Percentiles rank a stretch among this genome's conserved stretches.
Conservation (phyloP, 1,140 invertebrate genomes). For the Aphelenchoides besseyi region DNA sequence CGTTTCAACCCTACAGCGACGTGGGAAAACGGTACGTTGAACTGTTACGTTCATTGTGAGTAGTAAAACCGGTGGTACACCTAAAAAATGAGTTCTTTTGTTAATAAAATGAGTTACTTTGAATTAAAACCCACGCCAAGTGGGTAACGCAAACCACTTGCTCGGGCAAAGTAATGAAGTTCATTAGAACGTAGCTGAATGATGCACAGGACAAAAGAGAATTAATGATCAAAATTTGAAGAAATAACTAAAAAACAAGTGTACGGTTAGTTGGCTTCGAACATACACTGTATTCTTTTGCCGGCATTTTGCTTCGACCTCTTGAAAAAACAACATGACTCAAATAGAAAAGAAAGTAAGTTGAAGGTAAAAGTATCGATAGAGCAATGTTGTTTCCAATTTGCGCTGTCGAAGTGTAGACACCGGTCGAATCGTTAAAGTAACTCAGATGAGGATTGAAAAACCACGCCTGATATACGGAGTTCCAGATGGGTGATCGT, state of each 20-base stretch:
- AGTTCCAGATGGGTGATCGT: not conserved
- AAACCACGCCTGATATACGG: not conserved
- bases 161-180: not conserved
- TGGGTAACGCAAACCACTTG: not conserved
- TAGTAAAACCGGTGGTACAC: not conserved
- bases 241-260: not conserved
- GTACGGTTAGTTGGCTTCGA: not conserved
- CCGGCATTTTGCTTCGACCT: not conserved
- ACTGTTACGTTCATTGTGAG: not conserved
- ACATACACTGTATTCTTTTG: not conserved
- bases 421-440: not conserved
- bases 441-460: conserved; percentile 8
- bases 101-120: not conserved
- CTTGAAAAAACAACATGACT: not conserved
- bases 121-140: not conserved
- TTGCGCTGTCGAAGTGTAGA: not conserved
- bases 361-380: not conserved
- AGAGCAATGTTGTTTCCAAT: conserved; percentile 1
- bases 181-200: not conserved
- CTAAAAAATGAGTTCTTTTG: conserved; percentile 2
- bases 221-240: conserved; percentile 6
- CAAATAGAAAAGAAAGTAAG: conserved; percentile 8
- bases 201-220: not conserved
- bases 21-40: not conserved
- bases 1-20: not conserved